These are phyloP conservation scores for Meriones psammophilus DNA, from an alignment of 2,797 vertebrate species.

Conservation along the genomic window DNA sequence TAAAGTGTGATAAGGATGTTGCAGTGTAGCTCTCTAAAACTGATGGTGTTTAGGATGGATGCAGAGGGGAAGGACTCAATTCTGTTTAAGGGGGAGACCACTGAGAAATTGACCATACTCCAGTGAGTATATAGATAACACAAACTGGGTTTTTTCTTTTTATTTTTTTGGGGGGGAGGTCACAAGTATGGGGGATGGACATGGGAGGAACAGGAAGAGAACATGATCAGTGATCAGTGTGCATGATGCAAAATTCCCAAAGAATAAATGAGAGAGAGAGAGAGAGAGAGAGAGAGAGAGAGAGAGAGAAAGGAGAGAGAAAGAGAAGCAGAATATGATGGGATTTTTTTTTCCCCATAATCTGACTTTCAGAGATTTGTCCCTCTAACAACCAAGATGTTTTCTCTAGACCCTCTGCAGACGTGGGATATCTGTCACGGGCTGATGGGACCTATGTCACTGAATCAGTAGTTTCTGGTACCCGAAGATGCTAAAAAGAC, in stretches of 20 bases:
- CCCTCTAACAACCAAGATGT: not conserved
- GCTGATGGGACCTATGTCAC: not conserved
- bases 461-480: not conserved
- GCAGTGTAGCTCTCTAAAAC: too few relatives aligned
- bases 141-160: too few relatives aligned
- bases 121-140: too few relatives aligned
- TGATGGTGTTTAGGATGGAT: too few relatives aligned
- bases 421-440: not conserved
- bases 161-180: not conserved
- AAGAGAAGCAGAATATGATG: not conserved
- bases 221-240: not conserved
- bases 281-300: too few relatives aligned
- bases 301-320: not conserved
- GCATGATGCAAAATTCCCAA: not conserved
- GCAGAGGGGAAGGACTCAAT: not conserved
- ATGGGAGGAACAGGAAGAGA: not conserved
- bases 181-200: not conserved
- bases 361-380: slow-evolving; percentile 25
- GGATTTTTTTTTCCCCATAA: not conserved
- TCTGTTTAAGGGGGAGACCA: not conserved
- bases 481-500: not conserved
- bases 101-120: not conserved
- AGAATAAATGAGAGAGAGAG: not conserved
- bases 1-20: too few relatives aligned
- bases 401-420: not conserved